Conservation (phyloP, 2,888 invertebrate genomes). For the Cecidostiba fungosa region DNA sequence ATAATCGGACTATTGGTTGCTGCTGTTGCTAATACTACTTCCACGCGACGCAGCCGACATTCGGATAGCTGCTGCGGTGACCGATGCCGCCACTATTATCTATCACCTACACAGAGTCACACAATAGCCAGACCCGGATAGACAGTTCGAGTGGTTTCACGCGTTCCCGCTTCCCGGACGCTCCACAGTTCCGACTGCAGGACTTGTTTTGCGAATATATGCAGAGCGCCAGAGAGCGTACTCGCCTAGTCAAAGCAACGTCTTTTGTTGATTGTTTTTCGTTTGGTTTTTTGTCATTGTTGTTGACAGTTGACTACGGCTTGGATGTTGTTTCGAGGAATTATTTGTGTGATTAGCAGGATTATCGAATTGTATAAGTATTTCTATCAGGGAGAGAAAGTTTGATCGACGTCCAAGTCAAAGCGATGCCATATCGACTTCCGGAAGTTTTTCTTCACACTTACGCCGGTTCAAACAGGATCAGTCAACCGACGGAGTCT, state of each 20-base stretch:
- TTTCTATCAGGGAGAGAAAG: not conserved
- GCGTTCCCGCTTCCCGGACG: not conserved
- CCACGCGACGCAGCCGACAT: constrained; percentile 31
- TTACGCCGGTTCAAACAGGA: not conserved
- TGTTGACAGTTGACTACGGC: not conserved
- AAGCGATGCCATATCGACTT: not conserved
- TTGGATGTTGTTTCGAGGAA: not conserved
- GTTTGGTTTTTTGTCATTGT: not conserved
- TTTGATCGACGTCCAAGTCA: not conserved
- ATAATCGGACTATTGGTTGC: not conserved
- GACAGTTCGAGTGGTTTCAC: constrained; percentile 2
- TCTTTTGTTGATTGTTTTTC: not conserved
- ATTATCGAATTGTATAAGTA: not conserved
- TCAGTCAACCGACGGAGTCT: not conserved
- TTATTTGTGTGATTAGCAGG: not conserved
- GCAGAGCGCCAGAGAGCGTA: not conserved
- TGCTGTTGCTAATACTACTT: not conserved
- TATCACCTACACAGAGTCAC: not conserved
- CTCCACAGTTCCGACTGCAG: too few relatives aligned
- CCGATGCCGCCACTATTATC: not conserved
- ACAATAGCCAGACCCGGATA: not conserved
- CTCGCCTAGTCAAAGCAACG: not conserved
- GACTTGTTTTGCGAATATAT: not conserved
- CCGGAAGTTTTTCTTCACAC: not conserved
- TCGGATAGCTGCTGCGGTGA: not conserved